These are phyloP conservation scores for Aptenodytes forsteri DNA, from an alignment of 2,113 vertebrate genomes.

Conservation along the genomic window DNA sequence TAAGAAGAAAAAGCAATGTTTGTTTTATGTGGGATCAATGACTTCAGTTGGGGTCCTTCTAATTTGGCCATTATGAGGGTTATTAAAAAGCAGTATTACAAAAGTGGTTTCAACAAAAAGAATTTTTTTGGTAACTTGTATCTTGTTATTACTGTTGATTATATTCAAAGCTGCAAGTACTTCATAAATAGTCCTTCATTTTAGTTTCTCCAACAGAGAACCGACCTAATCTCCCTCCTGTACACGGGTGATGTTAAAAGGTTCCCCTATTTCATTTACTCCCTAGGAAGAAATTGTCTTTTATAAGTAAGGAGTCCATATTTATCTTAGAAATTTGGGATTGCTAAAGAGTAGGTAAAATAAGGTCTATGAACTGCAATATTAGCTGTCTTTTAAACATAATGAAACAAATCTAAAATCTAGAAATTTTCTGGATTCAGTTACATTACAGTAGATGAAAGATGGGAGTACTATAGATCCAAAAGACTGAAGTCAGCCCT, in stretches of 20 bases:
- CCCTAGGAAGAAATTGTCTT: constrained; percentile 47
- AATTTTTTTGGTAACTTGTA: constrained; percentile 62
- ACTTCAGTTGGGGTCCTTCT: constrained; percentile 85
- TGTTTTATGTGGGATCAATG: constrained; percentile 90
- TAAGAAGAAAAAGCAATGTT: constrained; percentile 86
- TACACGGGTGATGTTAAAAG: constrained; percentile 26
- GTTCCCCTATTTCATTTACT: constrained; percentile 44
- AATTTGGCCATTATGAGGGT: constrained; percentile 85
- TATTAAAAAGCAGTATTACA: constrained; percentile 83
- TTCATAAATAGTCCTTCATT: constrained; percentile 65
- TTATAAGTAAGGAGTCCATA: not conserved
- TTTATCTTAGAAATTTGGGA: constrained; percentile 18
- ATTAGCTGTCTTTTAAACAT: not conserved
- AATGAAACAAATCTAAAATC: not conserved
- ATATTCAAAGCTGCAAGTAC: constrained; percentile 67
- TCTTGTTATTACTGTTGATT: constrained; percentile 76
- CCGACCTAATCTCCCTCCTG: constrained; percentile 32
- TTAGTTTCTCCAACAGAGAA: constrained; percentile 56
- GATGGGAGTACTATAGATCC: not conserved
- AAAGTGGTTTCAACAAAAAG: constrained; percentile 76
- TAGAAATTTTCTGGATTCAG: not conserved
- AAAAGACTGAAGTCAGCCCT: not conserved
- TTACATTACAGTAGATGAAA: not conserved
- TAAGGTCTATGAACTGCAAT: not conserved
- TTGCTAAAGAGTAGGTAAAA: not conserved